These are phyloP conservation scores for Meteorus sp. DNA, from an alignment of 1,140 invertebrate genomes.

Conservation along the genomic window DNA sequence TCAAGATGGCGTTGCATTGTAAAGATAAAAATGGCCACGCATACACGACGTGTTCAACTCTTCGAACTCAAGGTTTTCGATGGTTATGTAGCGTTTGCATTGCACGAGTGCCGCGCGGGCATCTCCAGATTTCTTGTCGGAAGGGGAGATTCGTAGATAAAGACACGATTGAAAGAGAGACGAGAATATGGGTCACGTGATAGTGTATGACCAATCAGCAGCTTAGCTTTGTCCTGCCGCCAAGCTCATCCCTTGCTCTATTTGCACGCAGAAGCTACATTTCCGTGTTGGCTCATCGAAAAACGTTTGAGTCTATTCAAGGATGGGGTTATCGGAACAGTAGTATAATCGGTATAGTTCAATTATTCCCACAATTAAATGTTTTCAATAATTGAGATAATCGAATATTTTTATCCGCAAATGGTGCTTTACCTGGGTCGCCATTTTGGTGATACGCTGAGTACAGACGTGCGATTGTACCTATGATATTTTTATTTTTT, in stretches of 20 bases:
- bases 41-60: too few species aligned
- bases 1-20: too few species aligned
- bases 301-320: conserved; percentile 24
- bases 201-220: conserved; percentile 59
- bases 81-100: too few species aligned
- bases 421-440: conserved; percentile 59
- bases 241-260: conserved; percentile 60
- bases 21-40: too few species aligned
- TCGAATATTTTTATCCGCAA: conserved; percentile 41
- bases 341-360: conserved; percentile 35
- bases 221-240: conserved; percentile 64
- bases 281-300: conserved; percentile 44
- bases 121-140: too few species aligned
- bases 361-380: conserved; percentile 3
- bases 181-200: conserved; percentile 53
- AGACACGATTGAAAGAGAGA: conserved; percentile 9
- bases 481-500: conserved; percentile 51
- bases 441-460: conserved; percentile 61
- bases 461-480: conserved; percentile 45
- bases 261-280: conserved; percentile 59
- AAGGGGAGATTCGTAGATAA: neutral
- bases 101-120: too few species aligned
- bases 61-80: too few species aligned
- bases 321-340: conserved; percentile 22
- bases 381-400: conserved; percentile 13